phyloP scores from a whole-genome alignment of 2,888 invertebrate species.

The Lochmaea capreae region DNA sequence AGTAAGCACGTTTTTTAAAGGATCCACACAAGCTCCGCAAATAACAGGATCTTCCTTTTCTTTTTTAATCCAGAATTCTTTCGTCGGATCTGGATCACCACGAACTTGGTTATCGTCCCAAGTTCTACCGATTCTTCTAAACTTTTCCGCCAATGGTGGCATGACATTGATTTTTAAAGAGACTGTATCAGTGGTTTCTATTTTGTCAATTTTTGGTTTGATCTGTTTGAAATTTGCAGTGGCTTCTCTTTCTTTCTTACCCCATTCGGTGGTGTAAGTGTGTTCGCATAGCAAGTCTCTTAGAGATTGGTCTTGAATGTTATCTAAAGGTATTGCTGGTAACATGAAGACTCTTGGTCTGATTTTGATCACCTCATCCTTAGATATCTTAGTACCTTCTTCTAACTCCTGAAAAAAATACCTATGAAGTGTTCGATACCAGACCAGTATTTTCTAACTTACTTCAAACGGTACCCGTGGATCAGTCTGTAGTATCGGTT shows the following conservation, averaged over 20 bases:
- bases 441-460: slow-evolving; percentile 20
- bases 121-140: slow-evolving; percentile 50
- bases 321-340: slow-evolving; percentile 60
- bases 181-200: slow-evolving; percentile 44
- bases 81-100: slow-evolving; percentile 57
- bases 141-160: slow-evolving; percentile 53
- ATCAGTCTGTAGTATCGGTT: slow-evolving; percentile 57
- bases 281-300: slow-evolving; percentile 57
- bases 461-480: slow-evolving; percentile 50
- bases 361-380: slow-evolving; percentile 57
- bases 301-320: slow-evolving; percentile 61
- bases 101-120: slow-evolving; percentile 62
- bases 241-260: slow-evolving; percentile 58
- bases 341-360: slow-evolving; percentile 60
- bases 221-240: slow-evolving; percentile 46
- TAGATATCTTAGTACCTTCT: slow-evolving; percentile 43
- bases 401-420: slow-evolving; percentile 26
- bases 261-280: slow-evolving; percentile 62
- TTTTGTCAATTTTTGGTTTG: slow-evolving; percentile 43
- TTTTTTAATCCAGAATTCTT: slow-evolving; percentile 56
- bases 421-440: not conserved
- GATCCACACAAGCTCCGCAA: slow-evolving; percentile 58
- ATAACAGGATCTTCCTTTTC: slow-evolving; percentile 55
- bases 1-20: slow-evolving; percentile 54
- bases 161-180: slow-evolving; percentile 48